phyloP scores from a whole-genome alignment of 2,113 vertebrate species.

The Engraulis encrasicolus region DNA sequence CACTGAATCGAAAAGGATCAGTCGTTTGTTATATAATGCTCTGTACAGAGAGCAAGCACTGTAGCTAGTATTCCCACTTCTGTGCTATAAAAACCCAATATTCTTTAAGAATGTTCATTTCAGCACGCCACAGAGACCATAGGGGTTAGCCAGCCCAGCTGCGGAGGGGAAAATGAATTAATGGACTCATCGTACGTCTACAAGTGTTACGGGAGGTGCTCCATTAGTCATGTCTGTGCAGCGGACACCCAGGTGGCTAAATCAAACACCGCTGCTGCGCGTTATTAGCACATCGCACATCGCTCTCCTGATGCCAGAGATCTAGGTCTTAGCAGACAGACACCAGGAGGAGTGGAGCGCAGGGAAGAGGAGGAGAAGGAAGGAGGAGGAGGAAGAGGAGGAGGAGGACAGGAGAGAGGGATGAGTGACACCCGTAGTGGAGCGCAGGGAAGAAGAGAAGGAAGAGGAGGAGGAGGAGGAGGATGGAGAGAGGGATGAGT shows the following conservation, averaged over 20 bases:
- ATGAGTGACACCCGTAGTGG: not conserved
- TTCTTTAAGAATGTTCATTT: too few relatives aligned
- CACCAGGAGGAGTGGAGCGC: not conserved
- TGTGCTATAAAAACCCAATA: too few relatives aligned
- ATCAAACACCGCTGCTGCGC: not conserved
- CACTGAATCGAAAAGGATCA: too few relatives aligned
- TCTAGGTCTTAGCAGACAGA: not conserved
- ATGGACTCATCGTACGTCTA: not conserved
- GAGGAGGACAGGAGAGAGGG: not conserved
- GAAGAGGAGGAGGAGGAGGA: too few relatives aligned
- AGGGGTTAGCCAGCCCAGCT: not conserved
- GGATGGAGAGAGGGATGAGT: not conserved
- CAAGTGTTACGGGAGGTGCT: not conserved
- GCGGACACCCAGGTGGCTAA: not conserved
- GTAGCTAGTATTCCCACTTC: too few relatives aligned
- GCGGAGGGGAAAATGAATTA: not conserved
- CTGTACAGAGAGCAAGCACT: too few relatives aligned
- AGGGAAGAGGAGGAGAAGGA: too few relatives aligned
- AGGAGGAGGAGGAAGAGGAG: not conserved
- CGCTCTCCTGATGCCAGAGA: constrained; percentile 7
- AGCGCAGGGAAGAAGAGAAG: not conserved
- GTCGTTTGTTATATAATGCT: too few relatives aligned
- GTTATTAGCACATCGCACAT: not conserved
- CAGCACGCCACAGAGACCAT: too few relatives aligned
- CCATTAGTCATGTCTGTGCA: not conserved